Conservation (phyloP, 2,797 vertebrate genomes). For the Babyrousa celebensis region DNA sequence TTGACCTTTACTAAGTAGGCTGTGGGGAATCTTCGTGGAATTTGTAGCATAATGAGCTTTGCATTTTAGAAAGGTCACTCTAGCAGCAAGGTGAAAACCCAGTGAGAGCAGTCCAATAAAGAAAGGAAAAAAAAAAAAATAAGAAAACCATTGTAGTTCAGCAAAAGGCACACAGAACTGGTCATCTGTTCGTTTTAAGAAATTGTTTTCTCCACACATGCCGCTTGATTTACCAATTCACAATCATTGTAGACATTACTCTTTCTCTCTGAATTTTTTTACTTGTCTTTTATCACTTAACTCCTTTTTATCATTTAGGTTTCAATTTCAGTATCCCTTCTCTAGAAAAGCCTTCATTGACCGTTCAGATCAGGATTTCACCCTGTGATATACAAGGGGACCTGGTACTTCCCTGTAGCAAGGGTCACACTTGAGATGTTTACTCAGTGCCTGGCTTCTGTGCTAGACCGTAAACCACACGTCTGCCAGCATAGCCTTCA, state of each 20-base stretch:
- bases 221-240: background rate
- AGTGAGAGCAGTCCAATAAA: background rate
- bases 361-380: background rate
- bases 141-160: background rate
- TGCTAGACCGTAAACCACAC: background rate
- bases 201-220: background rate
- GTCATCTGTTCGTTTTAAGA: background rate
- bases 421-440: background rate
- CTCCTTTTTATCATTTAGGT: background rate
- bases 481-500: background rate
- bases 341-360: background rate
- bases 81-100: constrained; percentile 53
- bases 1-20: constrained; percentile 44
- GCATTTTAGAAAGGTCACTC: constrained; percentile 58
- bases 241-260: background rate
- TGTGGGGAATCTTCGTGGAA: background rate
- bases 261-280: constrained; percentile 29
- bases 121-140: background rate
- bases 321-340: constrained; percentile 47
- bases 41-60: constrained; percentile 33
- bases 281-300: constrained; percentile 13
- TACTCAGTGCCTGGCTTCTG: background rate
- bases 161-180: background rate
- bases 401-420: background rate
- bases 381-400: background rate